phyloP scores from a whole-genome alignment of 1,140 invertebrate genomes.

The Aphis craccivora region DNA sequence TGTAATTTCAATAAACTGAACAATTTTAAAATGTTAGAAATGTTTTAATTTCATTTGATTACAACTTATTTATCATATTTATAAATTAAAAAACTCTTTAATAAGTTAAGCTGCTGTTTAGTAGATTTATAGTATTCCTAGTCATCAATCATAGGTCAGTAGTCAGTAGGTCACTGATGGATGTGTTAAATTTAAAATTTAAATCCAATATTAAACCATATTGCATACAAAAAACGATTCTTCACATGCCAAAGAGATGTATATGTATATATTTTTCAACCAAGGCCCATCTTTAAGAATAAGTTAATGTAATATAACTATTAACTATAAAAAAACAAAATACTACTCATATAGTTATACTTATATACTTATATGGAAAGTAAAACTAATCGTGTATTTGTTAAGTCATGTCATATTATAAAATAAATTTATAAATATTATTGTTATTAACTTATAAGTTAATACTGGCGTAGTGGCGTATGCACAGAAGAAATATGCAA shows the following conservation, averaged over 20 bases:
- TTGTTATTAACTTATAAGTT: neutral
- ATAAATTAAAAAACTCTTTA: neutral
- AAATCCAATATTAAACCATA: neutral
- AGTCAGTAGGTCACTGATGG: neutral
- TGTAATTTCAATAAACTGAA: neutral
- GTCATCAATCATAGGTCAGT: neutral
- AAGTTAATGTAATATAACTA: too few relatives aligned
- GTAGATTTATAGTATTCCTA: neutral
- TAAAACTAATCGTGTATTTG: neutral
- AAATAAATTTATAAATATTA: too few relatives aligned
- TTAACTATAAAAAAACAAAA: too few relatives aligned
- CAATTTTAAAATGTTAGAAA: neutral
- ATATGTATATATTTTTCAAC: too few relatives aligned
- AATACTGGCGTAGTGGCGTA: neutral
- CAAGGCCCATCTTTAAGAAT: too few relatives aligned
- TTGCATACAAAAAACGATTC: too few relatives aligned
- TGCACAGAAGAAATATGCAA: neutral
- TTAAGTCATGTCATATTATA: neutral
- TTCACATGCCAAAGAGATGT: too few relatives aligned
- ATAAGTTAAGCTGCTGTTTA: neutral
- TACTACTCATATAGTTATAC: neutral
- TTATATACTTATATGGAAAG: neutral
- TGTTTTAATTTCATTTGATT: neutral
- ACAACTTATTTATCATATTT: neutral
- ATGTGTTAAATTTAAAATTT: neutral